Evolutionary conservation across 2,888 invertebrate species (phyloP), one percentile per base, ranked within the genome.

Genomic region (Liposcelis brunnea): DNA sequence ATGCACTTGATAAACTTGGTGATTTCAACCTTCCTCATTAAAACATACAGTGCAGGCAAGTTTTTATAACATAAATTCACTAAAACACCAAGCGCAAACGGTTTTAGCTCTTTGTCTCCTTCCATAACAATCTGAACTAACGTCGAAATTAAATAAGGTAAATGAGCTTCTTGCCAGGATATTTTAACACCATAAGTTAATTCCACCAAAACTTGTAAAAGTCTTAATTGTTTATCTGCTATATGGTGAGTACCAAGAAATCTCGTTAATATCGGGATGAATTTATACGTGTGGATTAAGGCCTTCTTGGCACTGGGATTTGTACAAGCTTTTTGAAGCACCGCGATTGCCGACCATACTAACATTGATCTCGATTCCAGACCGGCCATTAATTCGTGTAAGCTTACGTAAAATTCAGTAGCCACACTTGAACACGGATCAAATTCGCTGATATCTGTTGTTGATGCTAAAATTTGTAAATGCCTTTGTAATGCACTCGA

Each of bases 41-140:
- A 63, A 0, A 77, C 72, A 55, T 82, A 80, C 34, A 82, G 69
- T 0, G 80, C 81, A 1, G 80, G 76, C 47, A 80, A 62, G 59
- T 85, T 85, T 51, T 78, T 80, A 56, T 82, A 80, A 59, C 83
- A 84, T 2, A 85, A 62, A 64, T 85, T 85, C 1, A 82, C 80
- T 1, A 85, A 61, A 11, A 84, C 75, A 0, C 80, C 79, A 1
- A 85, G 63, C 0, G 75, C 70, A 38, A 74, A 57, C 31, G 63
- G 55, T 19, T 68, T 60, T 35, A 61, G 60, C 16, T 70, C 70
- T 2, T 68, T 68, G 10, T 69, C 67, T 2, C 66, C 64, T 31
- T 72, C 71, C 0, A 61, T 63, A 42, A 81, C 71, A 71, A 78
- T 77, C 21, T 74, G 71, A 0, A 78, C 75, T 1, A 84, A 61